Conservation (phyloP, 92 coral and sea anemone genomes). For the Palythoa grandis region DNA sequence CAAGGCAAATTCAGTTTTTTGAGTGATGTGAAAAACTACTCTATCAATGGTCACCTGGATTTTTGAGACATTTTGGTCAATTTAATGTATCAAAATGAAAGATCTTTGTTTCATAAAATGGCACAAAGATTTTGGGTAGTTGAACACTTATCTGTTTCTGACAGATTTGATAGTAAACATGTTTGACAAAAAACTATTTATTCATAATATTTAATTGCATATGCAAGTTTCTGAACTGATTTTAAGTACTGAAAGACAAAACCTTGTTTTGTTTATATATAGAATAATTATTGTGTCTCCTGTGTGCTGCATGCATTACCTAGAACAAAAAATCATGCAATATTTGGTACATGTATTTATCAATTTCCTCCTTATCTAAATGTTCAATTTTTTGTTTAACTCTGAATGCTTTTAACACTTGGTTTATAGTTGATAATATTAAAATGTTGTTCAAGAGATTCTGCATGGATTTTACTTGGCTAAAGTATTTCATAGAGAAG, state of each 20-base stretch:
- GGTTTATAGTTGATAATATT: neutral
- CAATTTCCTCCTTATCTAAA: neutral
- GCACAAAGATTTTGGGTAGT: too few relatives aligned
- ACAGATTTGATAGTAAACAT: neutral
- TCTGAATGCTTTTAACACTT: neutral
- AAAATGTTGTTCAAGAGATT: neutral
- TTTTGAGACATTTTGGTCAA: too few relatives aligned
- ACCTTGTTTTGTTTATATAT: neutral
- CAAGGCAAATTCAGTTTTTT: too few relatives aligned
- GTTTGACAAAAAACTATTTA: neutral
- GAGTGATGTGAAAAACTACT: too few relatives aligned
- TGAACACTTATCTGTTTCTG: too few relatives aligned
- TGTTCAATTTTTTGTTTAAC: neutral
- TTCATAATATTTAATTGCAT: too few relatives aligned
- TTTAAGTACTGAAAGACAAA: neutral
- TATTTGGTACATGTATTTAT: neutral
- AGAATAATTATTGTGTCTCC: neutral
- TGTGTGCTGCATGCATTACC: neutral
- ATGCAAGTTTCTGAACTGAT: neutral
- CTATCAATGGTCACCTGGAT: too few relatives aligned
- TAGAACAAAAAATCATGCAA: slow-evolving; percentile 27
- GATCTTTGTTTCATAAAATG: too few relatives aligned
- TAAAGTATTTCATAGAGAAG: too few relatives aligned
- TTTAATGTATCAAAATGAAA: too few relatives aligned
- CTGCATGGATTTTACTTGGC: neutral